These are phyloP conservation scores for Entosphenus tridentatus DNA, from an alignment of 2,113 vertebrate species.

Conservation along the genomic window DNA sequence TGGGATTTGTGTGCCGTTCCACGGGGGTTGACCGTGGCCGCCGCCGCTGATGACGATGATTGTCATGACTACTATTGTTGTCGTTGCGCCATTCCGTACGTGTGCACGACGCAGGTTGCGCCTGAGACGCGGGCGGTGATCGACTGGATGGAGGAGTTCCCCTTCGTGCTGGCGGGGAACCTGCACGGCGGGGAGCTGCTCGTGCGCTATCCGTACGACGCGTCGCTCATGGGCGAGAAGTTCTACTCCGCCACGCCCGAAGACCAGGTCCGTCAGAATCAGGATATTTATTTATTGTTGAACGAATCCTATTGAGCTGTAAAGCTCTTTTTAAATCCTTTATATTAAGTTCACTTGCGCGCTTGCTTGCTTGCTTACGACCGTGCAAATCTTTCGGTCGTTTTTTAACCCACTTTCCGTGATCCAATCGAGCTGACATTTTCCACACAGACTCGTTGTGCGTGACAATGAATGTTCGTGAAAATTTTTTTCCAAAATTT, in stretches of 20 bases:
- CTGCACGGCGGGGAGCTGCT: constrained; percentile 84
- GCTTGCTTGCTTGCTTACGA: too few relatives aligned
- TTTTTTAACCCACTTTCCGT: too few relatives aligned
- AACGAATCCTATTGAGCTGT: too few relatives aligned
- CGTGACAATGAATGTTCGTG: too few relatives aligned
- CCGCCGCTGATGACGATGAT: constrained; percentile 7
- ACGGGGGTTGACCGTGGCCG: constrained; percentile 2
- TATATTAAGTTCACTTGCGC: too few relatives aligned
- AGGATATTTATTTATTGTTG: too few relatives aligned
- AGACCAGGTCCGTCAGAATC: constrained; percentile 37
- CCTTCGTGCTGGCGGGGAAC: constrained; percentile 74
- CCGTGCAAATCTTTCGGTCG: too few relatives aligned
- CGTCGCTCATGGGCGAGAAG: constrained; percentile 56
- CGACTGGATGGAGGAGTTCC: constrained; percentile 62
- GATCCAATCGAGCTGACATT: too few relatives aligned
- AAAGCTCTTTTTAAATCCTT: too few relatives aligned
- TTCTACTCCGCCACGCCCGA: constrained; percentile 76
- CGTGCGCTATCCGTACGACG: constrained; percentile 79
- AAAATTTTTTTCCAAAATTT: too few relatives aligned
- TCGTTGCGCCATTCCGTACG: too few relatives aligned
- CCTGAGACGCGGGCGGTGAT: constrained; percentile 83
- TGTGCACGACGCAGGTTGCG: constrained; percentile 34
- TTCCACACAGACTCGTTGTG: too few relatives aligned
- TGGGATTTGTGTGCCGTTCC: constrained; percentile 11
- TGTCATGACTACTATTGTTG: not conserved